phyloP scores from a whole-genome alignment of 2,797 vertebrate species.

The Micromesistius poutassou region DNA sequence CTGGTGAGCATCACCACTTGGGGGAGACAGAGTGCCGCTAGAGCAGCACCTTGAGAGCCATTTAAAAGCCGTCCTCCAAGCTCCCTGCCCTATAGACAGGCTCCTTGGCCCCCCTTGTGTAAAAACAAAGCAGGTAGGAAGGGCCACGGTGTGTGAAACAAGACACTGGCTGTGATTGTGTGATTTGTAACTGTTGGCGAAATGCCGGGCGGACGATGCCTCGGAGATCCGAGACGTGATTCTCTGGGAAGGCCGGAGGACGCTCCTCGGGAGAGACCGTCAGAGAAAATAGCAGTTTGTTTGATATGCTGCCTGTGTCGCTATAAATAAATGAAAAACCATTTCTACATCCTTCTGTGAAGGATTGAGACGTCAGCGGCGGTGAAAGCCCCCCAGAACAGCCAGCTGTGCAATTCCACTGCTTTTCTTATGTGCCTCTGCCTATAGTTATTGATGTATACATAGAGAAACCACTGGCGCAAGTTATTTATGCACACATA shows the following conservation, averaged over 20 bases:
- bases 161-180: background rate
- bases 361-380: conserved; percentile 37
- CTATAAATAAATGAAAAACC: conserved; percentile 55
- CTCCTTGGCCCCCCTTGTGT: conserved; percentile 20
- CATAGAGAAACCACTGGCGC: conserved; percentile 2
- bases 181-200: background rate
- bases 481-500: conserved; percentile 10
- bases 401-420: conserved; percentile 45
- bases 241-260: background rate
- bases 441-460: conserved; percentile 54
- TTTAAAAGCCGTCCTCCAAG: conserved; percentile 12
- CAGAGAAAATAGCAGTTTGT: conserved; percentile 35
- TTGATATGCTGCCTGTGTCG: conserved; percentile 34
- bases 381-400: conserved; percentile 39
- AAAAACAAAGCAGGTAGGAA: background rate
- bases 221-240: background rate
- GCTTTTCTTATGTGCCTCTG: conserved; percentile 33
- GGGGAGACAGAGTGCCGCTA: conserved; percentile 67
- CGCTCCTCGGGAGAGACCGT: conserved; percentile 3
- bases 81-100: conserved; percentile 21
- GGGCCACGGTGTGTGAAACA: background rate
- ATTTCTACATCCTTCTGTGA: conserved; percentile 33
- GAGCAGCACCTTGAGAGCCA: conserved; percentile 49
- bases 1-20: conserved; percentile 52
- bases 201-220: too few relatives aligned